Percentiles rank a stretch among this genome's conserved stretches.
Conservation (phyloP, 2,797 vertebrate species). For the Halcyon smyrnensis region DNA sequence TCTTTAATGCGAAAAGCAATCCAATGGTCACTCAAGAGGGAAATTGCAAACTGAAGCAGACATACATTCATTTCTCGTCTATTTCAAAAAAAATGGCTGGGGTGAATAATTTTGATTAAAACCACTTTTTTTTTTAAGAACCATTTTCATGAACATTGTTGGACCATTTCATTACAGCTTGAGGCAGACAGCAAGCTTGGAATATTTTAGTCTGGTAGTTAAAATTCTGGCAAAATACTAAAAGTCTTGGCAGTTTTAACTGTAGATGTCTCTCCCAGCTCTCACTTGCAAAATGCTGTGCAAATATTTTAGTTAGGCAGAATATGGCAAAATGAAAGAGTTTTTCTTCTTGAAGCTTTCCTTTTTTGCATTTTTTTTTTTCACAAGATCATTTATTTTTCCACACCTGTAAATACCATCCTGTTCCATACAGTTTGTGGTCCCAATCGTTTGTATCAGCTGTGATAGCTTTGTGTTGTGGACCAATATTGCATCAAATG, state of each 20-base stretch:
- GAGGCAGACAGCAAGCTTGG: slow-evolving; percentile 15
- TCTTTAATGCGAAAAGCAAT: background rate
- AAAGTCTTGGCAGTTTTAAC: slow-evolving; percentile 13
- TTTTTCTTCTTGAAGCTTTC: background rate
- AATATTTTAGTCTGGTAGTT: slow-evolving; percentile 46
- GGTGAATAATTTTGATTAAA: background rate
- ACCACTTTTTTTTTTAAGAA: background rate
- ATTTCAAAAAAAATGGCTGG: background rate
- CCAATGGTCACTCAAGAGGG: background rate
- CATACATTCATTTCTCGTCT: background rate
- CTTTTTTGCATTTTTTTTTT: background rate
- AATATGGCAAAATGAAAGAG: background rate
- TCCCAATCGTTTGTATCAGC: background rate
- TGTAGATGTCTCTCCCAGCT: slow-evolving; percentile 48
- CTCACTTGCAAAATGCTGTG: slow-evolving; percentile 3
- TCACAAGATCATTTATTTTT: background rate
- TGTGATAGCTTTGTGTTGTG: background rate
- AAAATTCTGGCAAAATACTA: slow-evolving; percentile 51
- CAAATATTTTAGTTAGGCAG: slow-evolving; percentile 28
- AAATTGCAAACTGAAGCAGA: background rate
- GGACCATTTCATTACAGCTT: background rate
- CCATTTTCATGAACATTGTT: background rate
- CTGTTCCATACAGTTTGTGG: background rate
- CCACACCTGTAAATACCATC: background rate
- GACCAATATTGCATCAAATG: background rate